Evolutionary conservation across 2,888 invertebrate species (phyloP).

Genomic region (Amphiduros pacificus): DNA sequence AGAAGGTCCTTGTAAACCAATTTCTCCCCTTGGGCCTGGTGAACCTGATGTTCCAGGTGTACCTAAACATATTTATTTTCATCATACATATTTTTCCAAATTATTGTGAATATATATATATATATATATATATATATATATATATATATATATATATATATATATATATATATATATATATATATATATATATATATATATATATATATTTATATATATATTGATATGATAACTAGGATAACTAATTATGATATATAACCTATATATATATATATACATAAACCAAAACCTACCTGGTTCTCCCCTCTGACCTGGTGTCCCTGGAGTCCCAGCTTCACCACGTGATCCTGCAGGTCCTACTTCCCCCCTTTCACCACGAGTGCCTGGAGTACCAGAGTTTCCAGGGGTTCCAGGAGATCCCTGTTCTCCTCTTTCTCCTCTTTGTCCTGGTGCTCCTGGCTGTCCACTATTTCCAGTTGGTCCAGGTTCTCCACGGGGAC

Average conservation of each 20-base stretch:
- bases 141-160: no score
- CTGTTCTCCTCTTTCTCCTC: slow-evolving; percentile 13
- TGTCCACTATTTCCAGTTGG: background rate
- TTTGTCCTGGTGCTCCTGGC: slow-evolving; percentile 2
- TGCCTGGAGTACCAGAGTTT: background rate
- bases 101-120: background rate
- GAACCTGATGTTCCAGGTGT: slow-evolving; percentile 9
- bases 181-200: background rate
- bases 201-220: background rate
- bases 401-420: slow-evolving; percentile 25
- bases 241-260: background rate
- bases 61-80: background rate
- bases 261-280: no score
- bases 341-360: slow-evolving; percentile 15
- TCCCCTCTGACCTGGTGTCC: slow-evolving; percentile 19
- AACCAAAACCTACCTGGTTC: slow-evolving; percentile 5
- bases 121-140: no score
- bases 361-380: slow-evolving; percentile 31
- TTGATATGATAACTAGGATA: background rate
- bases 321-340: slow-evolving; percentile 19
- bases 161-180: no score
- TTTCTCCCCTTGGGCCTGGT: slow-evolving; percentile 21
- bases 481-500: slow-evolving; percentile 21
- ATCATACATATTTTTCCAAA: background rate
- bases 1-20: slow-evolving; percentile 14